A percentile compares a stretch with the other conserved stretches of the same genome.
Evolutionary conservation across 2,113 vertebrate genomes (phyloP).

Genomic region (Burhinus oedicnemus): DNA sequence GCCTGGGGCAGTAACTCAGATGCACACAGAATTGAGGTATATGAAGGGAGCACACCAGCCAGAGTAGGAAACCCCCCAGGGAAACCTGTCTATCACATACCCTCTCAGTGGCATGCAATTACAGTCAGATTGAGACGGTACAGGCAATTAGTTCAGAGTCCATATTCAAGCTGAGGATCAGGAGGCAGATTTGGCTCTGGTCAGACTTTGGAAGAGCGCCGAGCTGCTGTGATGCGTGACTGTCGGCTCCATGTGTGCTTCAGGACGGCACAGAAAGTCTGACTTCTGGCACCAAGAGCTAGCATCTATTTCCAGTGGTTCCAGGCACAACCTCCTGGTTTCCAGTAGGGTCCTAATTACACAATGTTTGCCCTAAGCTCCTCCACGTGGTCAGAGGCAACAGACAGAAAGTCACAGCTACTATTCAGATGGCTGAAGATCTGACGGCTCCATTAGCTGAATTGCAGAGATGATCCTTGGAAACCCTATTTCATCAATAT

Average conservation of each 20-base stretch:
- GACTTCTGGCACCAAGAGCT: not conserved
- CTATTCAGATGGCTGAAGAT: not conserved
- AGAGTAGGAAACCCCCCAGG: not conserved
- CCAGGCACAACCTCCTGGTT: not conserved
- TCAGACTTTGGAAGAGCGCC: not conserved
- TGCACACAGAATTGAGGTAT: not conserved
- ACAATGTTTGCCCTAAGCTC: not conserved
- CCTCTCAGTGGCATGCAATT: not conserved
- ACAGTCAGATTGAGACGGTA: not conserved
- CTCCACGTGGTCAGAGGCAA: not conserved
- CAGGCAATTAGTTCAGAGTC: not conserved
- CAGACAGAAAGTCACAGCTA: not conserved
- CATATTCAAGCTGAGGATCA: not conserved
- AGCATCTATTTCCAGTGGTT: not conserved
- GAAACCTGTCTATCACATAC: not conserved
- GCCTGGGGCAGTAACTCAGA: not conserved
- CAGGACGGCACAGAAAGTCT: not conserved
- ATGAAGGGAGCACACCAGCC: not conserved
- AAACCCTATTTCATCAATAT: not conserved
- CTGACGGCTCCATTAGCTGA: not conserved
- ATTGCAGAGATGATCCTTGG: not conserved
- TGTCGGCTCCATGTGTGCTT: not conserved
- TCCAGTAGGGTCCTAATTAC: not conserved
- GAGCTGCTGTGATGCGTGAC: not conserved
- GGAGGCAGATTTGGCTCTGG: not conserved